Conservation (phyloP, 1,140 invertebrate species). For the Oryzaephilus surinamensis region DNA sequence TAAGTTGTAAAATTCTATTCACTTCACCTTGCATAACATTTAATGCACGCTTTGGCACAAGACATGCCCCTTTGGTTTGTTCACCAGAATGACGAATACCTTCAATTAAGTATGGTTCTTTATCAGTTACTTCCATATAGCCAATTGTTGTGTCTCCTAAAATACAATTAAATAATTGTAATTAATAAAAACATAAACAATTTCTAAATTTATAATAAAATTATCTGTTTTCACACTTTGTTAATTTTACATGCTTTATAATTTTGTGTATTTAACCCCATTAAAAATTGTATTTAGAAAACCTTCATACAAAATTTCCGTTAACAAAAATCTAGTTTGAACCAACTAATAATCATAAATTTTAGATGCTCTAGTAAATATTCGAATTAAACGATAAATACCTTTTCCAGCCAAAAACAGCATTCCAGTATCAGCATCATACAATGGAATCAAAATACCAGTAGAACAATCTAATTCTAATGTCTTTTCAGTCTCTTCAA, state of each 20-base stretch:
- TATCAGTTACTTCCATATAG: slow-evolving; percentile 76
- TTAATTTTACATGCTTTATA: too few species aligned
- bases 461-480: slow-evolving; percentile 81
- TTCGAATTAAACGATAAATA: too few species aligned
- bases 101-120: slow-evolving; percentile 75
- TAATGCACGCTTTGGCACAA: slow-evolving; percentile 83
- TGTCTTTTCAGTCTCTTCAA: slow-evolving; percentile 65
- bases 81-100: slow-evolving; percentile 71
- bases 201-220: too few species aligned
- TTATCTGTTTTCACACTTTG: too few species aligned
- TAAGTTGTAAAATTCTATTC: slow-evolving; percentile 76
- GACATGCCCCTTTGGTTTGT: slow-evolving; percentile 83
- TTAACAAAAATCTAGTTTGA: background rate
- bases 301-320: background rate
- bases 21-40: slow-evolving; percentile 93
- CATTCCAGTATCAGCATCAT: slow-evolving; percentile 88
- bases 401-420: slow-evolving; percentile 86
- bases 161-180: slow-evolving; percentile 8
- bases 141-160: slow-evolving; percentile 68
- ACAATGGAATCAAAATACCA: slow-evolving; percentile 80
- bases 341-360: slow-evolving; percentile 1
- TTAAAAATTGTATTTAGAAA: too few species aligned
- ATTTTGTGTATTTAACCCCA: too few species aligned
- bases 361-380: slow-evolving; percentile 1
- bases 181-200: too few species aligned